Base-by-base conservation (phyloP, 2,888 invertebrate genomes). In the Lithosia quadra region DNA sequence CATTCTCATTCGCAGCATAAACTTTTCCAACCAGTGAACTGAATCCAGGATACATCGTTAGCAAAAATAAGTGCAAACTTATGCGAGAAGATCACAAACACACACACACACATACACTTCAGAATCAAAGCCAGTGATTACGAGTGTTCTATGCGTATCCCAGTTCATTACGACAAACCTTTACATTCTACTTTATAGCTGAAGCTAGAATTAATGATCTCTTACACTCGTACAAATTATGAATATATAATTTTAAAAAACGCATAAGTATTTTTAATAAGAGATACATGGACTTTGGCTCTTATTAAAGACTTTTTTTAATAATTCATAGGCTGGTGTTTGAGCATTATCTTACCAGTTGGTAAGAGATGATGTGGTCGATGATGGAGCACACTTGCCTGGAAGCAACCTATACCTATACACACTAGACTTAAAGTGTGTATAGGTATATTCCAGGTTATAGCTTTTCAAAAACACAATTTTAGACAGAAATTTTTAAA, bases 61-160 rank as follows among this genome's bases (percentile, higher is more conserved):
- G 13, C 56, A 22, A 10, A 56, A 11, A 56, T 24, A 56, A 11
- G 56, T 22, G 21, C 10, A 2, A 10, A 2, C 22, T 55, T 22
- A 1, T 22, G 55, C 10, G 11, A 49, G n/a, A 8, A 7, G 1
- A 24, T 39, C n/a, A 28, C 18, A 21, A 36, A 59, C 39, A 43
- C 18, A 28, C 43, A n/a, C 24, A 15, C 10, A n/a, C 63, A 60
- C n/a, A 64, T n/a, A 39, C 28, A 57, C 71, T 68, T 39, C 61
- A 62, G 60, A 68, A 73, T 49, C 65, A 66, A 66, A 66, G 59
- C 59, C 18, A 66, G 65, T 60, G 55, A 24, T 18, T 66, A 36
- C 66, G 61, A 39, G 66, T 15, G 36, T 61, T 55, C 66, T 66
- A 24, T 28, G 11, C 66, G 7, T 49, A 28, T 28, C 15, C 43